These are phyloP conservation scores for Cantharis rustica DNA, from an alignment of 2,888 invertebrate species.

Conservation along the genomic window DNA sequence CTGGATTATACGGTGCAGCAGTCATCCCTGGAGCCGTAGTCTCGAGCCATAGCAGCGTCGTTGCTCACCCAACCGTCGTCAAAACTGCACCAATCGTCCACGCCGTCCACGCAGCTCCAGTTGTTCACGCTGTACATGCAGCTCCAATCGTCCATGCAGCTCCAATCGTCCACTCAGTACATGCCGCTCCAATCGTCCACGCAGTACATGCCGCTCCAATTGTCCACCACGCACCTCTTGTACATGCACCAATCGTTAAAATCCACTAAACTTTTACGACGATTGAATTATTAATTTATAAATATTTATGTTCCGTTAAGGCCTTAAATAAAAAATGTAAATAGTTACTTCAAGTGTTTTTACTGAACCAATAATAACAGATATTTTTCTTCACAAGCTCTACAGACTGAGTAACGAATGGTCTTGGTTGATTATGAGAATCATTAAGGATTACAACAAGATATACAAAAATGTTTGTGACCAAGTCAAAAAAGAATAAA, in stretches of 20 bases:
- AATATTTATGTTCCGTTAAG: slow-evolving; percentile 10
- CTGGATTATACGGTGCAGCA: slow-evolving; percentile 25
- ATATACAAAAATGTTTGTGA: too few relatives aligned
- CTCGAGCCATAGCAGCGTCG: slow-evolving; percentile 45
- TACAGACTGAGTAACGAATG: too few relatives aligned
- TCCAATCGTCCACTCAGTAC: slow-evolving; percentile 41
- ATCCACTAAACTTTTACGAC: slow-evolving; percentile 20
- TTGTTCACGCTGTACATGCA: slow-evolving; percentile 42
- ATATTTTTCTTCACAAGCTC: not conserved
- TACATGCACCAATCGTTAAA: slow-evolving; percentile 44
- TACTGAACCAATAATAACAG: not conserved
- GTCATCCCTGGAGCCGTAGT: slow-evolving; percentile 38
- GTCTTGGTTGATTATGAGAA: too few relatives aligned
- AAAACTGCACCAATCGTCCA: slow-evolving; percentile 37
- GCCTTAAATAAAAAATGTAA: slow-evolving; percentile 17
- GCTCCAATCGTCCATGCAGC: slow-evolving; percentile 43
- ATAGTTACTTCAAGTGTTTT: not conserved
- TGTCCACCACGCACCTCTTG: slow-evolving; percentile 38
- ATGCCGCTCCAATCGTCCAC: slow-evolving; percentile 45
- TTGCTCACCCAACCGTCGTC: slow-evolving; percentile 38
- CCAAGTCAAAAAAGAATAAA: too few relatives aligned
- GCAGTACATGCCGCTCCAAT: slow-evolving; percentile 39
- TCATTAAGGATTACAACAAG: too few relatives aligned
- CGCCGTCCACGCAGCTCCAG: slow-evolving; percentile 40
- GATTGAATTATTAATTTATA: not conserved